Evolutionary conservation across 2,113 vertebrate genomes (phyloP), one percentile per base, ranked within the genome.

Genomic region (Thinocorus orbignyianus): DNA sequence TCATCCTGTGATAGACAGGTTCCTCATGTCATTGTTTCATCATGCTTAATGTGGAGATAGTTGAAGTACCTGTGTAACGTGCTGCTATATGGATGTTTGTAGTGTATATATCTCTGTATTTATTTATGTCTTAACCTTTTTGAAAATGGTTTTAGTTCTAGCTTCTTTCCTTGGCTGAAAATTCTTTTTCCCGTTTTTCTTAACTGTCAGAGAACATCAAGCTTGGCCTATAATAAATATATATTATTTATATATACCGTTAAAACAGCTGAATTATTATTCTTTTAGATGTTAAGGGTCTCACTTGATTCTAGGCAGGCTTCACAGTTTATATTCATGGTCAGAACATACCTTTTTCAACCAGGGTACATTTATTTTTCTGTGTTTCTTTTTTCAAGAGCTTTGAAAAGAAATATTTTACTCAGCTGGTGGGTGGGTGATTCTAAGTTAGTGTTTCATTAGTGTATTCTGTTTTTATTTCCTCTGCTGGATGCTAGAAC

Each of bases 361-460:
- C 13, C 31, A 85, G 74, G 82, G 64, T 76, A 25, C 28, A 10
- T 82, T 90, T 42, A 30, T 85, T 81, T 86, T 81, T 60, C n/a
- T 70, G 14, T 17, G 42, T 85, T 93, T 68, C 35, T 88, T 66
- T 88, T 93, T 93, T 76, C 44, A 86, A 71, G 82, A 82, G 42
- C 30, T 92, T 71, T 71, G 60, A 60, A 86, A 86, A 90, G 52
- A 23, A 86, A 7, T 58, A 49, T 76, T 83, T 95, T 86, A 68
- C 61, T 86, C 48, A 95, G 41, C 69, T 92, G 72, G 5, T 57
- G 49, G 41, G 39, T 88, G 65, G 15, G 37, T 86, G 82, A 83
- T 93, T 95, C 72, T 93, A 90, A 88, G 68, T 93, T 95, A 83
- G 90, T 93, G 92, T 94, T 96, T 94, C 88, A 92, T 94, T 91